Evolutionary conservation across 2,113 vertebrate species (phyloP).

Genomic region (Balaeniceps rex): DNA sequence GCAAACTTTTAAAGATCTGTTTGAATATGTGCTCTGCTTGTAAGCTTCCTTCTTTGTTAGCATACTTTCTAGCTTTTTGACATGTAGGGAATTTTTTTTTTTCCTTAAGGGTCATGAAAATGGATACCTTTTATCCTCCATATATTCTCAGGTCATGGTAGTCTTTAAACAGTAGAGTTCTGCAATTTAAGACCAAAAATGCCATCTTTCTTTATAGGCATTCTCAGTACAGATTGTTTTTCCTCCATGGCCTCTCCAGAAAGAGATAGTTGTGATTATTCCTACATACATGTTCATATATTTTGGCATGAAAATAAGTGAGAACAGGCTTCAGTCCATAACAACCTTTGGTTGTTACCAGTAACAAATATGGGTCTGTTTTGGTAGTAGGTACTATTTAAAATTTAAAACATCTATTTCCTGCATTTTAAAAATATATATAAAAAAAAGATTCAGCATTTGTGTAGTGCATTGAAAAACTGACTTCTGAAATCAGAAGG

Average conservation of each 20-base stretch:
- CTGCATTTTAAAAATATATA: background rate
- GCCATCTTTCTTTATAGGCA: background rate
- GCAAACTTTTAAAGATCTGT: background rate
- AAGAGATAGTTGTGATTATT: background rate
- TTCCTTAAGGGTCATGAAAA: background rate
- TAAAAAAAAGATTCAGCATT: background rate
- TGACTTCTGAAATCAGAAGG: background rate
- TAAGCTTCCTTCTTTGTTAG: background rate
- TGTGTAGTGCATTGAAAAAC: background rate
- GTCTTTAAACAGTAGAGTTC: background rate
- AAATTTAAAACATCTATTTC: background rate
- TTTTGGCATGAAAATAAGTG: background rate
- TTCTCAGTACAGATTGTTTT: background rate
- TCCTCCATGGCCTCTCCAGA: background rate
- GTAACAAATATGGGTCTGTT: background rate
- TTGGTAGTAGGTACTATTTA: background rate
- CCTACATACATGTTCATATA: background rate
- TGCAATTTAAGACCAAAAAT: background rate
- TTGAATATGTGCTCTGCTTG: background rate
- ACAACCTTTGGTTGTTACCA: background rate
- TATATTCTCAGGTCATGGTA: background rate
- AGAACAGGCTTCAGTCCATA: background rate
- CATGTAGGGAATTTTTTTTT: too few relatives aligned
- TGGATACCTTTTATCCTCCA: background rate
- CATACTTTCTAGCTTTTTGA: background rate